A percentile compares a stretch with the other conserved stretches of the same genome.
phyloP scores from a whole-genome alignment of 2,888 invertebrate genomes.

The Pheosia gnoma region DNA sequence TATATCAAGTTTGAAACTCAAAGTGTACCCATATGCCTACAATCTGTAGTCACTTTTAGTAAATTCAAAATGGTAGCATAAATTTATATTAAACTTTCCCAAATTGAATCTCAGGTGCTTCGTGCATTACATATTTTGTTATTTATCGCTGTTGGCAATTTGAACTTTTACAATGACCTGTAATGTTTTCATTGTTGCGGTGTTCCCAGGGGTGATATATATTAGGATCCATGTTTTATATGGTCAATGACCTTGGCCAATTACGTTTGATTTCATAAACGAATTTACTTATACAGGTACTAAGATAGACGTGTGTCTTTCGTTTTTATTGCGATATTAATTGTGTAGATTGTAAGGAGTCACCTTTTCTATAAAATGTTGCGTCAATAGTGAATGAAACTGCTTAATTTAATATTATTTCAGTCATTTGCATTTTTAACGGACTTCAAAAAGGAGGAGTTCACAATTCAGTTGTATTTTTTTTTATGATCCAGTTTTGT shows the following conservation, averaged over 20 bases:
- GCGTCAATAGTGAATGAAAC: too few species aligned
- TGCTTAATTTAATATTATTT: too few species aligned
- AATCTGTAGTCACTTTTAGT: not conserved
- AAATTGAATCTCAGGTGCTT: not conserved
- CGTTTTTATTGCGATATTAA: too few species aligned
- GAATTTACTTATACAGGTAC: too few species aligned
- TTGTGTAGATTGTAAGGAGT: too few species aligned
- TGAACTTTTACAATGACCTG: not conserved
- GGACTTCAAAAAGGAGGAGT: too few species aligned
- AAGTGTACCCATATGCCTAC: not conserved
- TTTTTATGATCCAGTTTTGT: too few species aligned
- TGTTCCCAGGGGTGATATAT: not conserved
- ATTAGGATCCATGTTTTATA: slow-evolving; percentile 1
- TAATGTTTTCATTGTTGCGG: not conserved
- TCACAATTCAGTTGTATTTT: too few species aligned
- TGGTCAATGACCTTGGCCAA: not conserved
- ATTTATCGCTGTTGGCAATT: slow-evolving; percentile 1
- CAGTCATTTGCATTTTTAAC: too few species aligned
- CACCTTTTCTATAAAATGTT: too few species aligned
- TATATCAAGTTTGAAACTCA: not conserved
- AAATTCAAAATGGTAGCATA: not conserved
- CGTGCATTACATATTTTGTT: not conserved
- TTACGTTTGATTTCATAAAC: too few species aligned
- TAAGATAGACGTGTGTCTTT: too few species aligned
- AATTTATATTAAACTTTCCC: not conserved